Percentiles rank a stretch among this genome's conserved stretches.
Conservation (phyloP, 2,797 vertebrate genomes). For the Lacerta agilis region DNA sequence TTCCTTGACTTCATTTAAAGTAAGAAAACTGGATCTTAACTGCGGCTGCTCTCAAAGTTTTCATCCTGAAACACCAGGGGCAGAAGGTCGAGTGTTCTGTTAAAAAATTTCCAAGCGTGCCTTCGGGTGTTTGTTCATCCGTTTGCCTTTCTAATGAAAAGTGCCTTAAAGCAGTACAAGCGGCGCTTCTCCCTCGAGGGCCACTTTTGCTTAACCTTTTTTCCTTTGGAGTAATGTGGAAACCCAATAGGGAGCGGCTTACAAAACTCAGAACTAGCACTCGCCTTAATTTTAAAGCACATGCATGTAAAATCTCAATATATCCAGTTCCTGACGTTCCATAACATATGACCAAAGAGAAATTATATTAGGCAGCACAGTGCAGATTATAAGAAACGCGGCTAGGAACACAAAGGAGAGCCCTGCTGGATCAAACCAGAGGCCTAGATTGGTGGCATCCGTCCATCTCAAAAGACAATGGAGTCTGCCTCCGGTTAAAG, state of each 20-base stretch:
- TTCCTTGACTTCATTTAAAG: constrained; percentile 14
- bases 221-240: neutral
- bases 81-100: constrained; percentile 18
- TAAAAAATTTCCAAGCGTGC: constrained; percentile 5
- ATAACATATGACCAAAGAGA: neutral
- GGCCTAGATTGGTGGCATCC: too few relatives aligned
- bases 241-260: neutral
- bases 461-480: too few relatives aligned
- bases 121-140: constrained; percentile 30
- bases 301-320: too few relatives aligned
- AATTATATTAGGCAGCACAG: neutral
- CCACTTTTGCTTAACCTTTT: constrained; percentile 11
- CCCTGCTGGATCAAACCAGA: too few relatives aligned
- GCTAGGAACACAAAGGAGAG: neutral
- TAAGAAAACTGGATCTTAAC: constrained; percentile 7
- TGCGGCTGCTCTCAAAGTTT: constrained; percentile 12
- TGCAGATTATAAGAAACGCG: neutral
- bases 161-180: neutral
- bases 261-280: neutral
- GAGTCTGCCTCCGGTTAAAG: too few relatives aligned
- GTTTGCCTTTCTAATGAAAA: constrained; percentile 23
- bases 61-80: constrained; percentile 32
- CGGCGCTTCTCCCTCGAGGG: neutral
- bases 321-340: neutral
- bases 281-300: neutral